Evolutionary conservation across 2,888 invertebrate genomes (phyloP).

Genomic region (Dyspetes luteomarginatus): DNA sequence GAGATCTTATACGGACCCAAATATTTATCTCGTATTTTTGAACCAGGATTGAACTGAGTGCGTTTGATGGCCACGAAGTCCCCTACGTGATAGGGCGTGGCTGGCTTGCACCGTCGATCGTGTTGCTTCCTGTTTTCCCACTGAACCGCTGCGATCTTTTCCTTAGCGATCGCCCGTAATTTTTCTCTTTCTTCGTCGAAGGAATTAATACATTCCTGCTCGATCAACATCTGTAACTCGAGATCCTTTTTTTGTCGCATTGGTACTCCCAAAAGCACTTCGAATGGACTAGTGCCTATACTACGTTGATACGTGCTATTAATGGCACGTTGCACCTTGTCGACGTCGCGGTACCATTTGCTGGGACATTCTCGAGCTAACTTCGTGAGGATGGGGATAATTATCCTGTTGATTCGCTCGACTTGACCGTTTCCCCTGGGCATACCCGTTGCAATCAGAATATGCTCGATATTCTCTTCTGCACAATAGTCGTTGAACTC

Average conservation of each 20-base stretch:
- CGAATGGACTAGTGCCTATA: slow-evolving; percentile 4
- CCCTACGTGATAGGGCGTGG: slow-evolving; percentile 63
- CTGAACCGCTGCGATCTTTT: slow-evolving; percentile 62
- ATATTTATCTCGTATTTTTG: slow-evolving; percentile 60
- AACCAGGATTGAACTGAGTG: slow-evolving; percentile 61
- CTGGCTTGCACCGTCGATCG: slow-evolving; percentile 60
- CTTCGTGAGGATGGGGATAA: slow-evolving; percentile 63
- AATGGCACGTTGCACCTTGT: slow-evolving; percentile 1
- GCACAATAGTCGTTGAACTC: slow-evolving; percentile 57
- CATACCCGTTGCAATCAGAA: slow-evolving; percentile 73
- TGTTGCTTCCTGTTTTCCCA: slow-evolving; percentile 67
- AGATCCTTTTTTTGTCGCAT: neutral
- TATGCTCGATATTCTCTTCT: slow-evolving; percentile 55
- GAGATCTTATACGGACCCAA: slow-evolving; percentile 64
- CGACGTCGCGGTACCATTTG: slow-evolving; percentile 5
- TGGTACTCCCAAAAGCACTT: neutral
- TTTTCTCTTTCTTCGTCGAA: slow-evolving; percentile 58
- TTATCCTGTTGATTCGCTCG: slow-evolving; percentile 48
- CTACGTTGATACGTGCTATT: slow-evolving; percentile 19
- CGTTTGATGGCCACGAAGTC: slow-evolving; percentile 63
- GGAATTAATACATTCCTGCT: neutral
- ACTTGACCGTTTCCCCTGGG: slow-evolving; percentile 66
- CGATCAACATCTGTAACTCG: neutral
- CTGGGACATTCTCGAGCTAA: slow-evolving; percentile 49
- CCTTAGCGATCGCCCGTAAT: slow-evolving; percentile 48